phyloP scores from a whole-genome alignment of 1,140 invertebrate species.

The Zaprionus ghesquierei region DNA sequence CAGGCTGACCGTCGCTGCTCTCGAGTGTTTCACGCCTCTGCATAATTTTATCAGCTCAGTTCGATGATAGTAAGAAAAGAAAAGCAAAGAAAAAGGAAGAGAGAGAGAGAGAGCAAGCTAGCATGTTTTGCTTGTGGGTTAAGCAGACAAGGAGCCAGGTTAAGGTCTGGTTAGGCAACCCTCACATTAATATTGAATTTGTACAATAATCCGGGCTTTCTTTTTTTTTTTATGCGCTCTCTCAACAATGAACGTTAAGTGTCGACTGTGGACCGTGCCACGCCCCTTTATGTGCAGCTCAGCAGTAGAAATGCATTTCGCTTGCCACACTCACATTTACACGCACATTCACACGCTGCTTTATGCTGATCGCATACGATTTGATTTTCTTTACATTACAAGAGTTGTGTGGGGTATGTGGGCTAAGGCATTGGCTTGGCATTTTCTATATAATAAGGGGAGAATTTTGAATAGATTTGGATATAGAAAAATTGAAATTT shows the following conservation, averaged over 20 bases:
- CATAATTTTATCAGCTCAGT: slow-evolving; percentile 74
- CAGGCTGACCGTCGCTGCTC: slow-evolving; percentile 52
- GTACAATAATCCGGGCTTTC: slow-evolving; percentile 79
- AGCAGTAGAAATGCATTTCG: slow-evolving; percentile 32
- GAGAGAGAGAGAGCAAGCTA: not conserved
- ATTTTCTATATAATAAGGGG: too few relatives aligned
- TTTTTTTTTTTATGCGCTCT: slow-evolving; percentile 75
- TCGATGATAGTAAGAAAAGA: not conserved
- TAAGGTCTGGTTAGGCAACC: slow-evolving; percentile 6
- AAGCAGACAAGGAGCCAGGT: slow-evolving; percentile 8
- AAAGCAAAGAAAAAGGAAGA: not conserved
- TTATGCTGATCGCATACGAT: slow-evolving; percentile 48
- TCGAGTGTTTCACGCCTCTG: slow-evolving; percentile 69
- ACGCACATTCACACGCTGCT: slow-evolving; percentile 22
- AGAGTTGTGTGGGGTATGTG: not conserved
- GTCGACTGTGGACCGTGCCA: slow-evolving; percentile 48
- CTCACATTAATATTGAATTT: slow-evolving; percentile 76
- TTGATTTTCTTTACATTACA: slow-evolving; percentile 32
- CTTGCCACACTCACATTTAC: slow-evolving; percentile 24
- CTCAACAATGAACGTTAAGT: slow-evolving; percentile 74
- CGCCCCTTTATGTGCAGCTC: slow-evolving; percentile 55
- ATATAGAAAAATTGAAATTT: too few relatives aligned
- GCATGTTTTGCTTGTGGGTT: not conserved
- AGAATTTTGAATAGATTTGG: too few relatives aligned
- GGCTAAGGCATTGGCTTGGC: not conserved